Conservation (phyloP, 2,797 vertebrate genomes). For the Otolemur crassicaudatus region DNA sequence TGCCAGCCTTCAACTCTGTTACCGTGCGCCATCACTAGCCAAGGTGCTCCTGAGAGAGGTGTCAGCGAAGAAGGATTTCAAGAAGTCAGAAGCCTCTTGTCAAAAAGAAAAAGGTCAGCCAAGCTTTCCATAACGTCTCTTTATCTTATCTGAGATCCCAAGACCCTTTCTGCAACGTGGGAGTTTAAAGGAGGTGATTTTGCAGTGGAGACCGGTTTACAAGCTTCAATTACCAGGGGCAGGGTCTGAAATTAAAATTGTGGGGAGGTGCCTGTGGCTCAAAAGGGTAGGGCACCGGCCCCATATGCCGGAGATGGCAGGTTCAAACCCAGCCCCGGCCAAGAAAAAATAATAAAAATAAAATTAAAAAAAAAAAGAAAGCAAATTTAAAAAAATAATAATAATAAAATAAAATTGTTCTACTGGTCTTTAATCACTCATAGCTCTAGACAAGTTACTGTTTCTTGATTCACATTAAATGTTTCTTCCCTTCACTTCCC, state of each 20-base stretch:
- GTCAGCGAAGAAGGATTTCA: constrained; percentile 54
- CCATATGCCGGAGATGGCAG: too few species aligned
- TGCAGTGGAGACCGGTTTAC: constrained; percentile 22
- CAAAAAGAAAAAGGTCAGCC: constrained; percentile 54
- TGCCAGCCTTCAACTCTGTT: constrained; percentile 30
- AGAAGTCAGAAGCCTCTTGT: constrained; percentile 37
- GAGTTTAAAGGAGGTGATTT: constrained; percentile 22
- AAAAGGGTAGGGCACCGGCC: too few species aligned
- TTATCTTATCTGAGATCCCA: constrained; percentile 66
- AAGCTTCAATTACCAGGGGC: constrained; percentile 53
- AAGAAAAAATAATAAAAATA: too few species aligned
- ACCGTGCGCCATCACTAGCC: background rate
- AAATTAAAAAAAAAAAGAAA: too few species aligned
- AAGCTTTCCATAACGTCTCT: constrained; percentile 36
- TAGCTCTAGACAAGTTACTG: constrained; percentile 1
- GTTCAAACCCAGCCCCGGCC: too few species aligned
- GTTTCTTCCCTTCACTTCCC: background rate
- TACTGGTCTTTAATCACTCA: background rate
- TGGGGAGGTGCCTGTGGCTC: background rate
- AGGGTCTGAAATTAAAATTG: constrained; percentile 46
- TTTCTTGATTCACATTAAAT: background rate
- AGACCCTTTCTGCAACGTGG: constrained; percentile 38
- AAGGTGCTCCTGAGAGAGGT: background rate
- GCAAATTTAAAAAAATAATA: too few species aligned
- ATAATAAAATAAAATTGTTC: constrained; percentile 16